phyloP scores from a whole-genome alignment of 2,797 vertebrate species.

The Aquila chrysaetos region DNA sequence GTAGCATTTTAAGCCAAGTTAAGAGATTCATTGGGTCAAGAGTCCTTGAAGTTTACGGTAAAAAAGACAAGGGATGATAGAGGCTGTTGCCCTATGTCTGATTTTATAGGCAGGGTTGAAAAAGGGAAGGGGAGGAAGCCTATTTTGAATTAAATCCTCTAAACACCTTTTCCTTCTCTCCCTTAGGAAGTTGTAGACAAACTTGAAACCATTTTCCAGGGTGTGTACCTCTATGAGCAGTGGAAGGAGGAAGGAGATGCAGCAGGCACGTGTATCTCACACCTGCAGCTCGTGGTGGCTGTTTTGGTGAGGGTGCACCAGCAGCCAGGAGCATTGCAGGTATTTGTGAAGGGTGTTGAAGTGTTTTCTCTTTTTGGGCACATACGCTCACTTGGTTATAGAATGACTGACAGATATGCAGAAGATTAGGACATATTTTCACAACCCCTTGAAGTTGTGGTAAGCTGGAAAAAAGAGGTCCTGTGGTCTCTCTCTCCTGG shows the following conservation, averaged over 20 bases:
- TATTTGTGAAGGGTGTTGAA: background rate
- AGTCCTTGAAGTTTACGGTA: background rate
- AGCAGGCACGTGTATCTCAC: rapidly evolving
- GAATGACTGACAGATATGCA: background rate
- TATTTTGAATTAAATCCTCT: background rate
- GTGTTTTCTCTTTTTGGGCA: background rate
- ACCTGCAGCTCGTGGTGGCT: background rate
- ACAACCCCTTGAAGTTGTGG: background rate
- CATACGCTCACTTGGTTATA: background rate
- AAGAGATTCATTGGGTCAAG: background rate
- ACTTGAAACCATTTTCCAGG: background rate
- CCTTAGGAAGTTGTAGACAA: background rate
- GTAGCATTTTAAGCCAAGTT: background rate
- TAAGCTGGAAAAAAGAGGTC: background rate
- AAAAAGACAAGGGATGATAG: background rate
- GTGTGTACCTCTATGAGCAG: background rate
- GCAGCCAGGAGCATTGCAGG: background rate
- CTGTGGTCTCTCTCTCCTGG: background rate
- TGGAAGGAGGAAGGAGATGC: background rate
- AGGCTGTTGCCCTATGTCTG: background rate
- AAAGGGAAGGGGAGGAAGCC: background rate
- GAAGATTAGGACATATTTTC: background rate
- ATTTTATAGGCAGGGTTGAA: background rate
- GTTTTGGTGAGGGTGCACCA: background rate
- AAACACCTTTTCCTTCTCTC: background rate